phyloP scores from a whole-genome alignment of 2,888 invertebrate species.

The Aleiodes leptofemur region DNA sequence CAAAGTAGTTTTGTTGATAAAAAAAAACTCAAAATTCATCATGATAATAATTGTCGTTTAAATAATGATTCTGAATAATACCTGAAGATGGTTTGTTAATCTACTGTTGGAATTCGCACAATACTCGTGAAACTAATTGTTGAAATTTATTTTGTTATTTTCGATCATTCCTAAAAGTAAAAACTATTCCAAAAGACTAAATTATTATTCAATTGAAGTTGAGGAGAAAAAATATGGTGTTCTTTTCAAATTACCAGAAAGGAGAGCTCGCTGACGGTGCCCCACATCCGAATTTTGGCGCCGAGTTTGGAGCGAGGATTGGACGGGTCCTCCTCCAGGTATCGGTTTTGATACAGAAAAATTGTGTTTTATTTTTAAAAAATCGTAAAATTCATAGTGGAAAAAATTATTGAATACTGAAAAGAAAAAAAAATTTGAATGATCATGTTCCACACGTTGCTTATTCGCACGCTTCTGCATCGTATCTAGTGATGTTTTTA shows the following conservation, averaged over 20 bases:
- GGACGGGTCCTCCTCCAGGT: constrained; percentile 77
- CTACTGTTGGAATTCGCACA: no score
- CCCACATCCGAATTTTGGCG: constrained; percentile 89
- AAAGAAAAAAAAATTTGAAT: background rate
- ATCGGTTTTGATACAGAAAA: constrained; percentile 55
- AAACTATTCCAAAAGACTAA: constrained; percentile 53
- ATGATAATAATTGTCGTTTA: no score
- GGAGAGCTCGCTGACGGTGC: constrained; percentile 85
- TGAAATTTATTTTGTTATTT: no score
- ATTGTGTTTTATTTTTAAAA: constrained; percentile 36
- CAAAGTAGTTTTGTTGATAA: no score
- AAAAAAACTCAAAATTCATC: no score
- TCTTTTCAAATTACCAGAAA: constrained; percentile 73
- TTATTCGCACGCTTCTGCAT: constrained; percentile 31
- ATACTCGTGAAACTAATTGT: no score
- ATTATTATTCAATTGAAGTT: background rate
- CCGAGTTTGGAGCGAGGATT: constrained; percentile 88
- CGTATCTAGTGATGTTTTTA: constrained; percentile 11
- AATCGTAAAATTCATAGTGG: constrained; percentile 41
- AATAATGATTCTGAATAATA: no score
- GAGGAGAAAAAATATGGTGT: constrained; percentile 61
- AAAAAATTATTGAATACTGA: background rate
- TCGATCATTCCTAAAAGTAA: background rate
- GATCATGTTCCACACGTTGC: constrained; percentile 14
- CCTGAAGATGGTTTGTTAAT: no score